Evolutionary conservation across 1,140 invertebrate genomes (phyloP), one percentile per base, ranked within the genome.

Genomic region (Limonius californicus): DNA sequence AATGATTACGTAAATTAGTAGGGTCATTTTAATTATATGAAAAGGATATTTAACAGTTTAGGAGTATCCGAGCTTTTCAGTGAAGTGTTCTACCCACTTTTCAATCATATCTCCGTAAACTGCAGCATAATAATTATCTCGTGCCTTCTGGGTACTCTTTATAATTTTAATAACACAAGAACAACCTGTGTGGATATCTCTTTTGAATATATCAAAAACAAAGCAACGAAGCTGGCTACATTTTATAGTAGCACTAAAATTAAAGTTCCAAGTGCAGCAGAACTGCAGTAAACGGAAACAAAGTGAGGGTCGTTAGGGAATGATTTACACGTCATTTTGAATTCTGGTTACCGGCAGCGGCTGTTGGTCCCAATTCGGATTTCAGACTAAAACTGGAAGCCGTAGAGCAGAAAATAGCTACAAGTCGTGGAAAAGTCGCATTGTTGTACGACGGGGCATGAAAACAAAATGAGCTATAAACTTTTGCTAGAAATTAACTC

Each of bases 401-500:
- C 35, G 35, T 39, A 39, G 11, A 39, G 35, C 8, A 11, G 20
- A 45, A n/a, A 45, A 45, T 15, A 18, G 43, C 4, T n/a, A 45
- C 4, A n/a, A 15, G 16, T 50, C 45, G 42, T 45, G 16, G 2
- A 45, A 45, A 50, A 50, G 45, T 50, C 45, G 16, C n/a, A 14
- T 50, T 50, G 20, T 50, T 50, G 45, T 50, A 50, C 45, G 45
- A 50, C 45, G 16, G 19, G 45, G 45, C 45, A 21, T 50, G 45
- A 50, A 50, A 50, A 18, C 12, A 19, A 50, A 50, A 50, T 21
- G 45, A 50, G 19, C 45, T 19, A 50, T 21, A 50, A 18, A 21
- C 35, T 19, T 45, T 50, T 19, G 45, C 16, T 19, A 19, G 45
- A 50, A 50, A 50, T 50, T 50, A 50, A 50, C 45, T 50, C 45